Evolutionary conservation across 2,113 vertebrate genomes (phyloP), one percentile per base, ranked within the genome.

Genomic region (Rhinoderma darwinii): DNA sequence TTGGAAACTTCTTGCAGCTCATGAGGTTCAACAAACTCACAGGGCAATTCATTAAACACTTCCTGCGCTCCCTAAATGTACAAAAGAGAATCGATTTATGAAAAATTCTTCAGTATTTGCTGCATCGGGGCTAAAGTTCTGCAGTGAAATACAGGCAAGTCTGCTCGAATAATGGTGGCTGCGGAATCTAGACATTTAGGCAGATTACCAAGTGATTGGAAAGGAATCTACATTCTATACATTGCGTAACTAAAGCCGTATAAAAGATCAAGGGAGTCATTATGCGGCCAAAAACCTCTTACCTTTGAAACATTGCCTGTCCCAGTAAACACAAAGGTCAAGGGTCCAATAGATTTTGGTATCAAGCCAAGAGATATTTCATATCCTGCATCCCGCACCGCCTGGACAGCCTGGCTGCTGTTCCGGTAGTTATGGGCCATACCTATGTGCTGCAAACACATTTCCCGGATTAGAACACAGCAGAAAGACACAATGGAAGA

Each of bases 391-490:
- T 99, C 98, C 9, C 98, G 96, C 86, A 99, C 96, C 39, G 98
- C 98, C 91, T 99, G 98, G 82, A 99, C 92, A 50, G 98, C 98
- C 93, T 99, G 98, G 90, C 96, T 96, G 89, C 98, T 97, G 47
- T 97, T 99, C 88, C 98, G 93, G 94, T 99, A 99, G 94, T 99
- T 99, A 88, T 99, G 98, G 51, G 97, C 96, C 98, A 99, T 99
- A 83, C 98, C 97, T 75, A 99, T 97, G 90, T 99, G 97, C 98
- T 99, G 92, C 78, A 94, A 82, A 56, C 35, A 87, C 43, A 76
- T 8, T 37, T 25, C 17, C 63, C 6, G 35, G 1, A 68, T 35
- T 68, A 68, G 1, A 17, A 41, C 68, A 66, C 6, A 66, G 35
- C n/a, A 32, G 1, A 78, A 77, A 50, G 5, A 18, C 9, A 75